phyloP scores from a whole-genome alignment of 2,888 invertebrate genomes.

The Timandra comae region DNA sequence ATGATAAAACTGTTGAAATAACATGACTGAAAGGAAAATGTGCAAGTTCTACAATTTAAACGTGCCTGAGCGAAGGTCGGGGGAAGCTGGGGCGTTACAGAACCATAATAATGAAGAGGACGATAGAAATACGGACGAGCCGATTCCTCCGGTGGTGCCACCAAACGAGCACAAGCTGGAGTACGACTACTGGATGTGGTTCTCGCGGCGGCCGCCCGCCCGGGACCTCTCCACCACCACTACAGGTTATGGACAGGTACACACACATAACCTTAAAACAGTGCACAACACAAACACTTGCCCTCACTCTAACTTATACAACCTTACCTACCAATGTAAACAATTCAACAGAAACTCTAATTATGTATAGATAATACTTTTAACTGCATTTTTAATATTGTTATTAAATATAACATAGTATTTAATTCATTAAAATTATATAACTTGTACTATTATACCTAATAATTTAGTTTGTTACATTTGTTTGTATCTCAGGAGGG shows the following conservation, averaged over 20 bases:
- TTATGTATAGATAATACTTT: no score
- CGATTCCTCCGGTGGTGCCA: conserved; percentile 75
- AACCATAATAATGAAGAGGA: conserved; percentile 61
- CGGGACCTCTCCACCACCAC: conserved; percentile 60
- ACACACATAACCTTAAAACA: no score
- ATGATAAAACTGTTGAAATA: conserved; percentile 70
- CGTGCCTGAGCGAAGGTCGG: conserved; percentile 70
- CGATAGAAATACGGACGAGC: conserved; percentile 52
- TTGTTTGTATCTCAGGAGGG: no score
- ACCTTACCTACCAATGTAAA: conserved; percentile 16
- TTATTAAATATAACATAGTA: no score
- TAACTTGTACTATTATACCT: no score
- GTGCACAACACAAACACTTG: no score
- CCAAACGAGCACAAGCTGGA: conserved; percentile 94
- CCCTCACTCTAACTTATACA: conserved; percentile 4
- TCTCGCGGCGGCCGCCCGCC: conserved; percentile 76
- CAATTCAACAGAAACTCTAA: conserved; percentile 5
- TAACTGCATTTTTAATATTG: neutral
- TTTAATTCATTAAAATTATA: no score
- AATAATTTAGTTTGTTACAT: no score
- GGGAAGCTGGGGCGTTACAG: conserved; percentile 50
- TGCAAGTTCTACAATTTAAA: conserved; percentile 76
- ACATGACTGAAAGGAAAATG: conserved; percentile 76
- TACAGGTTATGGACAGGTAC: conserved; percentile 70
- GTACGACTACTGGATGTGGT: conserved; percentile 96